Conservation (phyloP, 2,888 invertebrate species). For the Petrophora chlorosata region DNA sequence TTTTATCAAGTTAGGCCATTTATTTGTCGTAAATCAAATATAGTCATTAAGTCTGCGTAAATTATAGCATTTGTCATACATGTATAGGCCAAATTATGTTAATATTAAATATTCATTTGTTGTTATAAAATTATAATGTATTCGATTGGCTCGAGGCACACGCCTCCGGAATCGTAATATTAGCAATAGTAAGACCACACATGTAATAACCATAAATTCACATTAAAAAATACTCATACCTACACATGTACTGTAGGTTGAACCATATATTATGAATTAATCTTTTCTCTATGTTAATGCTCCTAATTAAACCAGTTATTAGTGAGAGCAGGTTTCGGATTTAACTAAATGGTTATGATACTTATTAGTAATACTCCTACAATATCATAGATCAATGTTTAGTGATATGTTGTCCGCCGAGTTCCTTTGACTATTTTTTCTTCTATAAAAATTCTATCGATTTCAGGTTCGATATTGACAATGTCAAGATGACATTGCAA, state of each 20-base stretch:
- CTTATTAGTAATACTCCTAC: no score
- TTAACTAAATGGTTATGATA: no score
- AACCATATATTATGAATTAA: no score
- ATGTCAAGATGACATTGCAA: no score
- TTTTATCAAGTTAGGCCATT: slow-evolving; percentile 28
- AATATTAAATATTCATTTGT: slow-evolving; percentile 41
- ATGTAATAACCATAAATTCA: background rate
- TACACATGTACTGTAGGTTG: no score
- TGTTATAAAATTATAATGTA: slow-evolving; percentile 36
- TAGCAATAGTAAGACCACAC: slow-evolving; percentile 32
- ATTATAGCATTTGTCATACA: slow-evolving; percentile 43
- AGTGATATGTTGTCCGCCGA: no score
- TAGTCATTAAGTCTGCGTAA: slow-evolving; percentile 38
- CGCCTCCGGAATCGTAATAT: slow-evolving; percentile 19
- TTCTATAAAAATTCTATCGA: no score
- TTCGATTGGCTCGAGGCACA: slow-evolving; percentile 28
- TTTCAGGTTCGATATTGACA: no score
- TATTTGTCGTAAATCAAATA: slow-evolving; percentile 38
- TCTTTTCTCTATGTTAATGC: background rate
- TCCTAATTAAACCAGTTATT: no score
- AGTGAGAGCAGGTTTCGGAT: no score
- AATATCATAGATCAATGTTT: no score
- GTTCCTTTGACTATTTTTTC: no score
- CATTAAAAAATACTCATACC: background rate
- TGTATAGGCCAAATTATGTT: slow-evolving; percentile 34